A percentile compares a stretch with the other conserved stretches of the same genome.
Evolutionary conservation across 2,888 invertebrate genomes (phyloP).

Genomic region (Cephus pulcher): DNA sequence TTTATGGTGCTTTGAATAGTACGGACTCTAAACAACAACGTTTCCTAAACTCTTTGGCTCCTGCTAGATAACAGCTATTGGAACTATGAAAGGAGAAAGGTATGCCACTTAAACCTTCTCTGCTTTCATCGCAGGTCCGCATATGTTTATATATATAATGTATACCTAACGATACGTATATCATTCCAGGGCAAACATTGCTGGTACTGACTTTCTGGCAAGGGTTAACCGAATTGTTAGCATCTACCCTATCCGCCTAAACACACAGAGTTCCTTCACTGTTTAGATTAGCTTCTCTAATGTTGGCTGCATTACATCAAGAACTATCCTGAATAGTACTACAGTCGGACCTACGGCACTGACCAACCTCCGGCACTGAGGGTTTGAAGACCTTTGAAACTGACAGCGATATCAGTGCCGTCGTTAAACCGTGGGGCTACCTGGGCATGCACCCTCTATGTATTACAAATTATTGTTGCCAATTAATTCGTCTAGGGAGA

Average conservation of each 20-base stretch:
- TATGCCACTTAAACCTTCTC: not conserved
- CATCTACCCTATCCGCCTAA: slow-evolving; percentile 1
- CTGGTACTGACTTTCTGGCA: not conserved
- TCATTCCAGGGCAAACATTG: slow-evolving; percentile 1
- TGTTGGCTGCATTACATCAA: not conserved
- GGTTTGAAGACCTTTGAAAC: no score
- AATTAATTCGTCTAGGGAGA: no score
- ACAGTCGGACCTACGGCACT: no score
- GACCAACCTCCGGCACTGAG: no score
- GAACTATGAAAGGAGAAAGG: not conserved
- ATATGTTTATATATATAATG: not conserved
- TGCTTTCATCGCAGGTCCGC: not conserved
- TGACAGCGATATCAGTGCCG: no score
- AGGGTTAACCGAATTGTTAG: slow-evolving; percentile 5
- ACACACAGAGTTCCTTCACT: not conserved
- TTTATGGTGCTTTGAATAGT: not conserved
- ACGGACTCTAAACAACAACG: not conserved
- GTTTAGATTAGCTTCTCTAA: not conserved
- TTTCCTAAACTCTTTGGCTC: not conserved
- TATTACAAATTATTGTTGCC: no score
- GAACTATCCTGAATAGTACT: not conserved
- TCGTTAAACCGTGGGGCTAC: no score
- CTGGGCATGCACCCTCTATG: no score
- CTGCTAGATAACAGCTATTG: not conserved
- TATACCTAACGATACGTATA: slow-evolving; percentile 2